Evolutionary conservation across 2,888 invertebrate species (phyloP), one percentile per base, ranked within the genome.

Genomic region (Diachrysia chrysitis): DNA sequence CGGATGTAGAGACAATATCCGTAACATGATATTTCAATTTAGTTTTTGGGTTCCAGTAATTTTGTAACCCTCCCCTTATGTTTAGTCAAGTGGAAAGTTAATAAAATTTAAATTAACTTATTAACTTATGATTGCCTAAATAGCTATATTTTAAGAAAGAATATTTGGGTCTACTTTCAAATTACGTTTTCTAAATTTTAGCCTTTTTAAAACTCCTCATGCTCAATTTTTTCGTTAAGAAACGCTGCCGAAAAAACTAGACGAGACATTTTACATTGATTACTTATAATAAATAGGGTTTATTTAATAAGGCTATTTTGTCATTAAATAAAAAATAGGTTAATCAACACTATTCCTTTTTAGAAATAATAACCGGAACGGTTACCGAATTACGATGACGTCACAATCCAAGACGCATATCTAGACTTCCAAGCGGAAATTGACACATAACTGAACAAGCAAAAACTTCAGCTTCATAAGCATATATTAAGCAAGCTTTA

Each of bases 1-100:
- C 64, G 75, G 71, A 73, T 73, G 70, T 70, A 67, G 75, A 82
- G 80, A 80, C 78, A 80, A 75, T 78, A 68, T 76, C 79, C 76
- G 70, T 66, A 59, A 79, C 77, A 74, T 76, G 79, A 76, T 79
- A 73, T 62, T 72, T 63, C 77, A 76, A 79, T 79, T 79, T 73
- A 63, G 67, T 71, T 23, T 59, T 59, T 12, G 53, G 68, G 73
- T 62, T 55, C 21, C 14, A 23, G 32, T 7, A 19, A 48, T 10
- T 9, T 42, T 32, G 29, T 12, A 48, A 29, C 32, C 62, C 32
- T 51, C 59, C 51, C 17, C 6, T n/a, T 35, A n/a, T 48, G 32
- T 17, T 25, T 5, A 56, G 51, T 23, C 48, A 48, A 42, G 58
- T 64, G 60, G 10, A 58, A 42, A 42, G n/a, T 42, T 42, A 42